Evolutionary conservation across 2,888 invertebrate genomes (phyloP).

Genomic region (Tetranychus piercei): DNA sequence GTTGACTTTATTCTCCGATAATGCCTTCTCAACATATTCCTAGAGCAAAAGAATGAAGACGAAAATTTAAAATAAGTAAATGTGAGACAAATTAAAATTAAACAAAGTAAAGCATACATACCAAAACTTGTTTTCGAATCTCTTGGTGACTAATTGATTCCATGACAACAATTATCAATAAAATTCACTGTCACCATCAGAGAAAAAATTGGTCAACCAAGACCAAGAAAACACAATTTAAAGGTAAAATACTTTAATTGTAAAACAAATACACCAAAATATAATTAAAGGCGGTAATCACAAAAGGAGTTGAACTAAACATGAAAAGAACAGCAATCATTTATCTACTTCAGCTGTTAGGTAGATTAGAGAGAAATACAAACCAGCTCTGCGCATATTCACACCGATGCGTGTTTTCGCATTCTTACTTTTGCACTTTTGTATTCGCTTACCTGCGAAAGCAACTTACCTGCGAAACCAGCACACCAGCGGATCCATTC

Average conservation of each 20-base stretch:
- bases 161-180: background rate
- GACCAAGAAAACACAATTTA: background rate
- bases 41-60: background rate
- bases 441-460: too few relatives aligned
- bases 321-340: too few relatives aligned
- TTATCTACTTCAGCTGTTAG: too few relatives aligned
- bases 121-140: background rate
- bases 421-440: too few relatives aligned
- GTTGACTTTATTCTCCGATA: background rate
- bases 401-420: too few relatives aligned
- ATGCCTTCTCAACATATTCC: background rate
- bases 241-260: background rate
- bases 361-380: too few relatives aligned
- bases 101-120: background rate
- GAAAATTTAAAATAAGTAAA: background rate
- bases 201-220: background rate
- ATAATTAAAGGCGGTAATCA: background rate
- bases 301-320: too few relatives aligned
- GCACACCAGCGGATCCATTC: too few relatives aligned
- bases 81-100: background rate
- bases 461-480: too few relatives aligned
- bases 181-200: background rate
- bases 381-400: too few relatives aligned
- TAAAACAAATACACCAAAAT: background rate
- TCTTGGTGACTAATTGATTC: background rate